phyloP scores from a whole-genome alignment of 2,888 invertebrate genomes.

The Drosophila melanosoma region DNA sequence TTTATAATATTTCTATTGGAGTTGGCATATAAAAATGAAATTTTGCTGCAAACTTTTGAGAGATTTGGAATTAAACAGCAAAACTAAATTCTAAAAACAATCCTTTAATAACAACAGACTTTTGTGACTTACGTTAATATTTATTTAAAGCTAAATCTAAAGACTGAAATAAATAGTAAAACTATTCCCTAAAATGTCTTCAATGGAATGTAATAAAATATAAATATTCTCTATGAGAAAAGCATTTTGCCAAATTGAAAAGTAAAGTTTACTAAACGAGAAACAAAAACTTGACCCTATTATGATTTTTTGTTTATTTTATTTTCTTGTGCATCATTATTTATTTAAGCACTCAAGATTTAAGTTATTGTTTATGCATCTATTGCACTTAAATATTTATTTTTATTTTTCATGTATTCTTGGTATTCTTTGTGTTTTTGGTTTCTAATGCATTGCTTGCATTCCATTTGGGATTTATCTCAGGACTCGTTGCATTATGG shows the following conservation, averaged over 20 bases:
- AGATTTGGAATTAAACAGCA: not conserved
- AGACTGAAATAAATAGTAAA: not conserved
- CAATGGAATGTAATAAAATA: too few relatives aligned
- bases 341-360: not conserved
- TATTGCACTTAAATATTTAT: too few relatives aligned
- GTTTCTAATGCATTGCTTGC: not conserved
- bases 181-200: too few relatives aligned
- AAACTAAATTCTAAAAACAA: not conserved
- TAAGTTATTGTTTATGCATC: not conserved
- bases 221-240: too few relatives aligned
- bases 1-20: not conserved
- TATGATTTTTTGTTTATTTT: too few relatives aligned
- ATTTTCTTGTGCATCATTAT: not conserved
- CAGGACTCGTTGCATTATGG: not conserved
- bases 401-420: not conserved
- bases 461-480: not conserved
- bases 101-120: too few relatives aligned
- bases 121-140: too few relatives aligned
- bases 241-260: not conserved
- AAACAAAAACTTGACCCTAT: too few relatives aligned
- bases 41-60: not conserved
- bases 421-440: not conserved
- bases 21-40: not conserved
- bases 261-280: not conserved
- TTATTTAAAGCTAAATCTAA: not conserved